Evolutionary conservation across 2,888 invertebrate genomes (phyloP).

Genomic region (Hirtodrosophila duncani): DNA sequence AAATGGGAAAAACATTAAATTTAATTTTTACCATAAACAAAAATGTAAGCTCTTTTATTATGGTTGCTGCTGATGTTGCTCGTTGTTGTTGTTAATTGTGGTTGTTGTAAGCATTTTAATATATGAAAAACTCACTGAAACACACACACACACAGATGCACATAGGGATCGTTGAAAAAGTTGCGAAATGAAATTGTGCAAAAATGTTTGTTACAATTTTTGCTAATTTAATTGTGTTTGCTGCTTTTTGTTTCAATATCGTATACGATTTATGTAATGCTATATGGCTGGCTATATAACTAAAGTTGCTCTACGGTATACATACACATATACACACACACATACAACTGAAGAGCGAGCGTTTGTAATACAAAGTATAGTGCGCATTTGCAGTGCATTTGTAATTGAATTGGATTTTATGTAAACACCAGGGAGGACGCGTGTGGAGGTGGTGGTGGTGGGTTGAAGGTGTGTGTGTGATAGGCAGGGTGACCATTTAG

Average conservation of each 20-base stretch:
- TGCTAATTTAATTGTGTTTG: constrained; percentile 68
- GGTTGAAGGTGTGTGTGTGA: constrained; percentile 6
- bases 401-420: constrained; percentile 55
- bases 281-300: constrained; percentile 11
- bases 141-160: constrained; percentile 5
- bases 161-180: constrained; percentile 19
- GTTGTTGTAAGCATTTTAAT: constrained; percentile 39
- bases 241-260: constrained; percentile 26
- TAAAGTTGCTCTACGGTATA: background rate
- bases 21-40: constrained; percentile 24
- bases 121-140: constrained; percentile 31
- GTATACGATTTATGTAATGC: no score
- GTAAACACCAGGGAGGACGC: constrained; percentile 12
- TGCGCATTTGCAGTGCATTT: constrained; percentile 14
- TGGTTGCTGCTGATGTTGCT: background rate
- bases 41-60: constrained; percentile 17
- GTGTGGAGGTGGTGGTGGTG: background rate
- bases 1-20: constrained; percentile 29
- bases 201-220: constrained; percentile 47
- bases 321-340: background rate
- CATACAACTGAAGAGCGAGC: no score
- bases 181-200: constrained; percentile 5
- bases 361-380: no score
- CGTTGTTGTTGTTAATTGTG: background rate
- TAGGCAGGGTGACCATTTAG: constrained; percentile 13